A percentile compares a stretch with the other conserved stretches of the same genome.
Conservation (phyloP, 2,797 vertebrate genomes). For the Poeciliopsis gracilis region DNA sequence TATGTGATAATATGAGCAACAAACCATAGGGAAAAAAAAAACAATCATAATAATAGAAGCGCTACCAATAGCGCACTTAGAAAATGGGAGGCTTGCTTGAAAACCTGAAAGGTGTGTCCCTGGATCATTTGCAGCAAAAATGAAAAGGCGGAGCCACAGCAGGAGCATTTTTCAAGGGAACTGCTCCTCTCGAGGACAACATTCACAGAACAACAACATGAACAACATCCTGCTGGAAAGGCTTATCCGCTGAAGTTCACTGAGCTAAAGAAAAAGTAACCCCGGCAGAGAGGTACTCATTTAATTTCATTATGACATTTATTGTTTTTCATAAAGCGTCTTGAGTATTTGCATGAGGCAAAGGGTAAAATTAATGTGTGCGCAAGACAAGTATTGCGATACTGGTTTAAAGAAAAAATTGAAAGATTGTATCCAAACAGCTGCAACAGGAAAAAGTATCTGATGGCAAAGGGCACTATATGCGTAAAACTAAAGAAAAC, state of each 20-base stretch:
- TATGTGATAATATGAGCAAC: not conserved
- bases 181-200: not conserved
- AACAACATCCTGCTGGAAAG: not conserved
- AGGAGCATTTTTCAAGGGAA: not conserved
- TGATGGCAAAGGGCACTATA: not conserved
- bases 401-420: not conserved
- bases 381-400: not conserved
- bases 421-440: not conserved
- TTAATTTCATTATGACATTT: not conserved
- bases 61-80: not conserved
- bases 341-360: not conserved
- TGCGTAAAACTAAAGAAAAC: not conserved
- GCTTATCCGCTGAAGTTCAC: not conserved
- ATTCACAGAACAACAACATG: not conserved
- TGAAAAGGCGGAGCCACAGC: slow-evolving; percentile 15
- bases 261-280: not conserved
- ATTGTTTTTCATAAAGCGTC: not conserved
- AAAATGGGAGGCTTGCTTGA: not conserved
- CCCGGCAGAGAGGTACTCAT: slow-evolving; percentile 33
- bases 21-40: not conserved
- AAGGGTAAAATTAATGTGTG: not conserved
- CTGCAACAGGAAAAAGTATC: not conserved
- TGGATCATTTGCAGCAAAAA: not conserved
- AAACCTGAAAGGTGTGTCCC: slow-evolving; percentile 14
- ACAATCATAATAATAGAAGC: not conserved